Conservation (phyloP, 2,888 invertebrate species). For the Erebia epiphron region DNA sequence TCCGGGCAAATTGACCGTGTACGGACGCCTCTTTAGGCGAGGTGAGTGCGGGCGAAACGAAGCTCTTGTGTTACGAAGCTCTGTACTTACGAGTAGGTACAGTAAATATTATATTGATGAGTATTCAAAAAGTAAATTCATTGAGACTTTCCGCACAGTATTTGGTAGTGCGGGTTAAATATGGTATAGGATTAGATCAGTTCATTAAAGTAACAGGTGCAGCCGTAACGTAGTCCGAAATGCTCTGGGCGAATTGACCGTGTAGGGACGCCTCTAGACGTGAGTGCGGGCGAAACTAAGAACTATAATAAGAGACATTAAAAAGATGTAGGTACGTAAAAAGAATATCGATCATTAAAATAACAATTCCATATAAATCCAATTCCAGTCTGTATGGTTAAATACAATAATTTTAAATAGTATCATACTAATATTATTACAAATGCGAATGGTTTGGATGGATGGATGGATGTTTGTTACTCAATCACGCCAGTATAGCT, state of each 20-base stretch:
- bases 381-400: no score
- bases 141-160: background rate
- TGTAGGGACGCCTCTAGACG: slow-evolving; percentile 52
- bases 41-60: slow-evolving; percentile 39
- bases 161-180: slow-evolving; percentile 17
- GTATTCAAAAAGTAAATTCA: background rate
- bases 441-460: no score
- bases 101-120: no score
- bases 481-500: no score
- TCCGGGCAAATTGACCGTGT: slow-evolving; percentile 63
- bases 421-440: no score
- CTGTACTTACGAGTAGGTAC: background rate
- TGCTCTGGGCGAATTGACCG: slow-evolving; percentile 64
- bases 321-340: no score
- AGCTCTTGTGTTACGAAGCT: slow-evolving; percentile 11
- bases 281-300: slow-evolving; percentile 38
- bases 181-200: slow-evolving; percentile 57
- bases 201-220: slow-evolving; percentile 73
- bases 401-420: no score
- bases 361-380: no score
- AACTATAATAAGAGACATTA: no score
- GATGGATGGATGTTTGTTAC: no score
- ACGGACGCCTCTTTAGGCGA: slow-evolving; percentile 49
- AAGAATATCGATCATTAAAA: no score
- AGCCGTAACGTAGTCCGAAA: slow-evolving; percentile 51